Evolutionary conservation across 2,113 vertebrate species (phyloP), one percentile per base, ranked within the genome.

Genomic region (Oreochromis aureus): DNA sequence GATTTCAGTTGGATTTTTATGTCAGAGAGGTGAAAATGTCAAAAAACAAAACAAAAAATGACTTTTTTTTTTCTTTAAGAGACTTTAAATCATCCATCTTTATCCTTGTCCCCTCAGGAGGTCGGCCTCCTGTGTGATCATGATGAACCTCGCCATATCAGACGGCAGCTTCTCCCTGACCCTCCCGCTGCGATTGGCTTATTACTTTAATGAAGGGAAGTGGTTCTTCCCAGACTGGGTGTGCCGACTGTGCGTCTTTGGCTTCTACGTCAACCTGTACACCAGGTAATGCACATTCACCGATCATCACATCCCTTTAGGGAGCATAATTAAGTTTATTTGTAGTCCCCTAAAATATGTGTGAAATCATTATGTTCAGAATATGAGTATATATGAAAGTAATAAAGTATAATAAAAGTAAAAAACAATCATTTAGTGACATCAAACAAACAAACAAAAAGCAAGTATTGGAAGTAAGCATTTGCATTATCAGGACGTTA

Each of bases 241-340:
- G 66, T 97, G 96, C 34, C 92, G 95, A 15, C 51, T 92, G 69
- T 96, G 95, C 10, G 87, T 94, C 13, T 97, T 58, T 32, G 91
- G 92, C 69, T 96, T 97, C 87, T 96, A 97, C 44, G 16, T 96
- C 16, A 96, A 97, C 86, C 94, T 96, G 44, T 97, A 97, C 91
- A 94, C 94, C 46, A 97, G 94, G 94, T 94, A 87, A 2, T 41
- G 16, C 39, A 59, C 41, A 22, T 63, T 41, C 51, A 80, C 10
- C 46, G 39, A 46, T 1, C 8, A 0, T n/a, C 34, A 44, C 18
- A 2, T 48, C 53, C 22, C 15, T 27, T 80, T n/a, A 34, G 39
- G 15, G 18, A 30, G 22, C 2, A 59, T 51, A 32, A 78, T 32
- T 32, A 19, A 0, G 61, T 19, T 34, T 13, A 10, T 63, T n/a